Conservation (phyloP, 2,113 vertebrate genomes). For the Oxyruncus cristatus region DNA sequence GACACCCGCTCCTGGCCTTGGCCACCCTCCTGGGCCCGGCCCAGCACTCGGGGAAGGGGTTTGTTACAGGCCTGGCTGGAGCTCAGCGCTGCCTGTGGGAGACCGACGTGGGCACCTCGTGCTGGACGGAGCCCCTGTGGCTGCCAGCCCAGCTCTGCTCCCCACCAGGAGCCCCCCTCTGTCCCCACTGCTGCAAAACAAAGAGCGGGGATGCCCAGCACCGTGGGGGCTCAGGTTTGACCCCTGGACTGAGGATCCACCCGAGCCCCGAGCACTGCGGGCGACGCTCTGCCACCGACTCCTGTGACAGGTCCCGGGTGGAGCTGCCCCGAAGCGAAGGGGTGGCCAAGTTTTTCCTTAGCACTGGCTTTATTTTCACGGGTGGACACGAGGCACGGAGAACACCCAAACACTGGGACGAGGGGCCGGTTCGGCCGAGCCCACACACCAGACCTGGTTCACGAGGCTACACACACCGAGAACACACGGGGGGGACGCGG, state of each 20-base stretch:
- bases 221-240: not conserved
- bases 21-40: not conserved
- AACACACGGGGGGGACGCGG: not conserved
- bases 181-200: not conserved
- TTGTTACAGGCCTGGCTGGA: not conserved
- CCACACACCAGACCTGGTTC: not conserved
- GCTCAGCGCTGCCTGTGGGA: not conserved
- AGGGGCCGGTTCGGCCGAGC: not conserved
- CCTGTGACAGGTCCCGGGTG: rapidly evolving
- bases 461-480: not conserved
- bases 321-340: not conserved
- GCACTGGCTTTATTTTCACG: conserved; percentile 50
- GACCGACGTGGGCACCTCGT: not conserved
- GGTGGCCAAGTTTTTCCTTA: not conserved
- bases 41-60: rapidly evolving
- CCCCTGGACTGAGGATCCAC: not conserved
- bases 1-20: not conserved
- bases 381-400: not conserved
- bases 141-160: not conserved
- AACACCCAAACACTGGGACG: not conserved
- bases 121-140: not conserved
- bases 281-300: not conserved
- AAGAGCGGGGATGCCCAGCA: not conserved
- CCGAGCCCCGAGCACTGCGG: rapidly evolving
- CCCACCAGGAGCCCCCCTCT: not conserved